Percentiles rank a stretch among this genome's conserved stretches.
Evolutionary conservation across 2,888 invertebrate species (phyloP).

Genomic region (Stomorhina lunata): DNA sequence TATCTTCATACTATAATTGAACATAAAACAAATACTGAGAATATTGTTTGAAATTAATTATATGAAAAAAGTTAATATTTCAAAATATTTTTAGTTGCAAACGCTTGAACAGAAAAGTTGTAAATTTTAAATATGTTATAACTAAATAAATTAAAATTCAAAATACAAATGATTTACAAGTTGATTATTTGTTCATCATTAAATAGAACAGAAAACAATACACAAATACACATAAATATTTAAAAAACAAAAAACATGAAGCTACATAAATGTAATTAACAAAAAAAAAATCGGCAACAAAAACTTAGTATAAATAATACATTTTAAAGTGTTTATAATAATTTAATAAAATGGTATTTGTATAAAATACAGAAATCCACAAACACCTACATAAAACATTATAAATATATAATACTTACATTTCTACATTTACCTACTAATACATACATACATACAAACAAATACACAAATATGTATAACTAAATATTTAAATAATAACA

Average conservation of each 20-base stretch:
- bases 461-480: not conserved
- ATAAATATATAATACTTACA: no score
- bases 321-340: constrained; percentile 13
- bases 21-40: not conserved
- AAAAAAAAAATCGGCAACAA: not conserved
- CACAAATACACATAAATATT: not conserved
- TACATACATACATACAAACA: not conserved
- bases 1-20: not conserved
- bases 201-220: not conserved
- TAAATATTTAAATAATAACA: not conserved
- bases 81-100: not conserved
- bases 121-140: not conserved
- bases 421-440: no score
- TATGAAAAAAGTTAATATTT: not conserved
- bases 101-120: not conserved
- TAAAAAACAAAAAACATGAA: not conserved
- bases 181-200: constrained; percentile 26
- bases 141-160: not conserved
- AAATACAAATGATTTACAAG: constrained; percentile 13
- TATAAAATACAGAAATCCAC: not conserved
- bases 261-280: not conserved
- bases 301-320: not conserved
- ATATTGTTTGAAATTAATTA: not conserved
- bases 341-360: not conserved
- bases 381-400: not conserved